Percentiles rank a stretch among this genome's conserved stretches.
Conservation (phyloP, 2,888 invertebrate genomes). For the Tenthredo livida region DNA sequence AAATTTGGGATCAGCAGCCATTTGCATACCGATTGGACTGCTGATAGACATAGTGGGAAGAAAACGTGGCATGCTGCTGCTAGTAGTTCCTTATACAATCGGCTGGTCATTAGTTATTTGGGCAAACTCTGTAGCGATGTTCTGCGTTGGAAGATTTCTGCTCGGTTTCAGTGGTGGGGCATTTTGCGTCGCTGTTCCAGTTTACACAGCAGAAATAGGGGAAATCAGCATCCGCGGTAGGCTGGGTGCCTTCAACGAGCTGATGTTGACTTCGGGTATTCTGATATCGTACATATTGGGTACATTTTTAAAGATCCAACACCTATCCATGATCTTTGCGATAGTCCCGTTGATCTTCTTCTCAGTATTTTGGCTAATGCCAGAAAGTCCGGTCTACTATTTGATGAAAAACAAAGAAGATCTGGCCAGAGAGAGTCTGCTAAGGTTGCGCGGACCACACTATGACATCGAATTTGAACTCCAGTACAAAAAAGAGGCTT, state of each 20-base stretch:
- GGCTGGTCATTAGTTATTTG: constrained; percentile 90
- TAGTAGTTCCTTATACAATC: constrained; percentile 84
- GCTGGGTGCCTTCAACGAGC: constrained; percentile 92
- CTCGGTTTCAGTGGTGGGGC: constrained; percentile 89
- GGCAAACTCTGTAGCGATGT: constrained; percentile 82
- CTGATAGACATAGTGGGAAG: constrained; percentile 86
- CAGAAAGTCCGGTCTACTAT: constrained; percentile 90
- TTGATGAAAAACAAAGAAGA: constrained; percentile 83
- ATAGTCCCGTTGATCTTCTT: constrained; percentile 87
- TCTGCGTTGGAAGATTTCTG: constrained; percentile 85
- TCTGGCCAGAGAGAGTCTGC: constrained; percentile 85
- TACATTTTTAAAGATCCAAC: constrained; percentile 80
- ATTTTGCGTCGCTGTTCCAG: constrained; percentile 90
- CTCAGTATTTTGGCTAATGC: constrained; percentile 88
- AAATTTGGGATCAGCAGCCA: constrained; percentile 86
- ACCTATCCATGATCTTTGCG: constrained; percentile 84
- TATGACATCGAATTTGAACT: constrained; percentile 86
- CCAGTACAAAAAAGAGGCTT: constrained; percentile 81
- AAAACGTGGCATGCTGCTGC: constrained; percentile 84
- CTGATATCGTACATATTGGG: constrained; percentile 88
- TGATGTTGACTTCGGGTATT: constrained; percentile 92
- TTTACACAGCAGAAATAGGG: constrained; percentile 92
- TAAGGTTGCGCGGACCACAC: constrained; percentile 86
- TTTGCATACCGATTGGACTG: constrained; percentile 87
- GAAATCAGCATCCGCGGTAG: constrained; percentile 91